Percentiles rank a stretch among this genome's conserved stretches.
These are phyloP conservation scores for Crepidodera aurea DNA, from an alignment of 2,888 invertebrate species.

Conservation along the genomic window DNA sequence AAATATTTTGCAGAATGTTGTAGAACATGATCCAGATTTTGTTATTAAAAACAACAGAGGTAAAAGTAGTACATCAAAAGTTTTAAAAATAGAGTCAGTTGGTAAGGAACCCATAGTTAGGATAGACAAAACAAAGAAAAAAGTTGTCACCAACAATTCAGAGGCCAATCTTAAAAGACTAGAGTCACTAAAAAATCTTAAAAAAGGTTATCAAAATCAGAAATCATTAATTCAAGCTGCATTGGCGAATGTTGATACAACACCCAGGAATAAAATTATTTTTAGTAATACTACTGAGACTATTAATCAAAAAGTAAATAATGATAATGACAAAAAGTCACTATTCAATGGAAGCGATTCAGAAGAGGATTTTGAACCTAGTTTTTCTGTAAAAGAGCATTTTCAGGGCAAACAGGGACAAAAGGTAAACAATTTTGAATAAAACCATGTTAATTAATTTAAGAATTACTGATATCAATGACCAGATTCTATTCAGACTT, in stretches of 20 bases:
- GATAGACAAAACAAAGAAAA: constrained; percentile 41
- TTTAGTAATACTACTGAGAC: constrained; percentile 66
- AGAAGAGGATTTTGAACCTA: constrained; percentile 59
- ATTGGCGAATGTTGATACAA: constrained; percentile 66
- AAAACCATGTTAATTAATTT: no score
- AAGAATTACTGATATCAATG: no score
- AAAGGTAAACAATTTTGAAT: constrained; percentile 64
- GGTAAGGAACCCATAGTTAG: constrained; percentile 47
- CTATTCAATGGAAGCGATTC: constrained; percentile 57
- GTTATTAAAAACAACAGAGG: constrained; percentile 52
- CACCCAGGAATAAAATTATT: constrained; percentile 68
- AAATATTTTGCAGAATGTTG: constrained; percentile 1
- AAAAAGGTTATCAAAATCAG: constrained; percentile 70
- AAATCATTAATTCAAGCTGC: constrained; percentile 72
- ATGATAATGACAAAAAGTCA: constrained; percentile 31
- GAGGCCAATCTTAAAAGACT: constrained; percentile 72
- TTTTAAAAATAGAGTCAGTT: constrained; percentile 51
- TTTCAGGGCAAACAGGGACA: constrained; percentile 72
- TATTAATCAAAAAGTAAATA: constrained; percentile 41
- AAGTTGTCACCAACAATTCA: constrained; percentile 34
- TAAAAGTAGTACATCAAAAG: constrained; percentile 42
- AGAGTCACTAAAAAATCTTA: constrained; percentile 72
- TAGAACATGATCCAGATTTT: constrained; percentile 27
- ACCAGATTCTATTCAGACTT: no score
- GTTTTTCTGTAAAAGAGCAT: constrained; percentile 72